Conservation (phyloP, 2,113 vertebrate genomes). For the Bubo blakistoni region DNA sequence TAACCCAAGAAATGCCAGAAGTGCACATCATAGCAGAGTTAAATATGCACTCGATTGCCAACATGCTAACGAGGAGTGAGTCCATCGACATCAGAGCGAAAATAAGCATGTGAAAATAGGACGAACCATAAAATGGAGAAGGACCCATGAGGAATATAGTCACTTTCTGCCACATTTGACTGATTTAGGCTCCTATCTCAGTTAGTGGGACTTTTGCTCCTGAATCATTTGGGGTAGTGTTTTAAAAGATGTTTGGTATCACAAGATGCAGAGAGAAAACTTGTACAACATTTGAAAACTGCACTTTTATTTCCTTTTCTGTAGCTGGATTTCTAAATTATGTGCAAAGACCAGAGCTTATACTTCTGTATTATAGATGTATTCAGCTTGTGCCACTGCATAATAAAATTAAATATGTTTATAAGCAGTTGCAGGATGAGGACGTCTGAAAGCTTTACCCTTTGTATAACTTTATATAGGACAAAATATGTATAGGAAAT, state of each 20-base stretch:
- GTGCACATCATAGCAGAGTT: fast-evolving
- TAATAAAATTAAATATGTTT: neutral
- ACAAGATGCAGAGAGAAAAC: neutral
- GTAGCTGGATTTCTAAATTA: neutral
- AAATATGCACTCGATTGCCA: neutral
- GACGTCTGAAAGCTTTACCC: neutral
- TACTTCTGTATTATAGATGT: neutral
- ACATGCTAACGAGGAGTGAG: neutral
- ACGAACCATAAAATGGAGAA: neutral
- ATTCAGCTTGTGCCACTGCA: neutral
- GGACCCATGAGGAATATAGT: neutral
- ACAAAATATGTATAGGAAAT: neutral
- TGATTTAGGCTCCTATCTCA: neutral
- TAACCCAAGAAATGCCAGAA: neutral
- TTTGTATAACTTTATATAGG: neutral
- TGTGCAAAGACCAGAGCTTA: neutral
- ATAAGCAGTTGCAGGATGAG: neutral
- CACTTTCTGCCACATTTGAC: neutral
- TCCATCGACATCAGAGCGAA: neutral
- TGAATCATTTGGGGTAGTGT: neutral
- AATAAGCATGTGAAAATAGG: neutral
- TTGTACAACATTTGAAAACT: fast-evolving
- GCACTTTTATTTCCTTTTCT: neutral
- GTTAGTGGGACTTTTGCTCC: neutral
- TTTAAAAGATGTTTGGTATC: neutral